Evolutionary conservation across 2,888 invertebrate species (phyloP), one percentile per base, ranked within the genome.

Genomic region (Pycnomerus fuliginosus): DNA sequence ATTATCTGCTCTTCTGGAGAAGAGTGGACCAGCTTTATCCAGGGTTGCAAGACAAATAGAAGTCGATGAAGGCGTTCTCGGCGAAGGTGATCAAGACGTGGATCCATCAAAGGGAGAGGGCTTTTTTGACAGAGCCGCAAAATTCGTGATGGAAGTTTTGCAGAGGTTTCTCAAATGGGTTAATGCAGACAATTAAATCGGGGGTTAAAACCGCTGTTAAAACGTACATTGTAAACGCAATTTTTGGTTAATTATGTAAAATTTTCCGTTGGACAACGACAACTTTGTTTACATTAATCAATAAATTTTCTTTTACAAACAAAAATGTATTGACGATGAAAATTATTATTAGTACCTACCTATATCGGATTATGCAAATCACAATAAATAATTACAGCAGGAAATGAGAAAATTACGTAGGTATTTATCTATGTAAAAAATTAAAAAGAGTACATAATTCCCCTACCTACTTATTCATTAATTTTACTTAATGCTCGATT

Each of bases 141-240:
- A 71, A 50, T 72, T 73, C 41, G 67, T 73, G 3, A 61, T 72
- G 47, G 72, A 73, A 53, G 58, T 73, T 24, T 46, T 73, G 15
- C 73, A 73, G 63, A 55, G 70, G 61, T 73, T 73, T 67, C 67
- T 73, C 61, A 72, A 67, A 59, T 73, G 73, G 73, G 58, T 73
- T 61, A 73, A 73, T 65, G 57, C 67, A 45, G 71, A 72, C 38
- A 57, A 67, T 55, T 60, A 61, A 51, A 22, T 24, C 37, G 23
- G 55, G 53, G 1, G 48, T 45, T 3, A 44, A 44, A 28, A 30
- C 41, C 17, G 48, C 48, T 8, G 52, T 50, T 4, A 48, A 52
- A 37, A 40, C 45, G 8, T 33, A 41, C 17, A 46, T 52, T 39
- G 5, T 54, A 27, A 44, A 36, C 36, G 30, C 36, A 10, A 35